Evolutionary conservation across 1,140 invertebrate species (phyloP), one percentile per base, ranked within the genome.

Genomic region (Caerostris extrusa): DNA sequence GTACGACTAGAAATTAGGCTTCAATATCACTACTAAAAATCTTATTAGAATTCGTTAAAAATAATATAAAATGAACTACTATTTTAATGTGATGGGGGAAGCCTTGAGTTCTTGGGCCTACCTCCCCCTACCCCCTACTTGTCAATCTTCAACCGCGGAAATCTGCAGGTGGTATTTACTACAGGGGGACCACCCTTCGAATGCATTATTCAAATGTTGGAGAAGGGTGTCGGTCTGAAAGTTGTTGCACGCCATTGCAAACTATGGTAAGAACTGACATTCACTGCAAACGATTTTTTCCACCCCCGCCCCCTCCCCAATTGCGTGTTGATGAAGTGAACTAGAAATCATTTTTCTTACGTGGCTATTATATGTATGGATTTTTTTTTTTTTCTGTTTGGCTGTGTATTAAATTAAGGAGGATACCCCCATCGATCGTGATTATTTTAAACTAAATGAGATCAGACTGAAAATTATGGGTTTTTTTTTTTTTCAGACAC

Each of bases 101-200:
- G 34, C 34, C 34, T 34, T 34, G 34, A 34, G 34, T 2, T 34
- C 34, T 34, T 34, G 34, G 34, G 34, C 34, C 34, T 1, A 34
- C 34, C 34, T 34, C 34, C 34, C 12, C 34, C 19, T 5, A 17
- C 50, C 19, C 34, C 58, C 57, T 19, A 34, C 85, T 87, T 87
- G 85, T 87, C 85, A 87, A 87, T 61, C 60, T 58, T 50, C 60
- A 17, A 87, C 85, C 85, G 85, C 85, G 85, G 85, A 87, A 87
- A 87, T 87, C 57, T 87, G 85, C 85, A 87, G 85, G 85, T 87
- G 85, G 85, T 87, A 61, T 87, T 61, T 61, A 64, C 85, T 64
- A 34, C 58, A 10, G 6, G 85, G 60, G 57, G 34, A 60, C 57
- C 55, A 56, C 60, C 85, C 60, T 64, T 87, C 34, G 57, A 53